Conservation (phyloP, 2,797 vertebrate species). For the Eulemur coronatus region DNA sequence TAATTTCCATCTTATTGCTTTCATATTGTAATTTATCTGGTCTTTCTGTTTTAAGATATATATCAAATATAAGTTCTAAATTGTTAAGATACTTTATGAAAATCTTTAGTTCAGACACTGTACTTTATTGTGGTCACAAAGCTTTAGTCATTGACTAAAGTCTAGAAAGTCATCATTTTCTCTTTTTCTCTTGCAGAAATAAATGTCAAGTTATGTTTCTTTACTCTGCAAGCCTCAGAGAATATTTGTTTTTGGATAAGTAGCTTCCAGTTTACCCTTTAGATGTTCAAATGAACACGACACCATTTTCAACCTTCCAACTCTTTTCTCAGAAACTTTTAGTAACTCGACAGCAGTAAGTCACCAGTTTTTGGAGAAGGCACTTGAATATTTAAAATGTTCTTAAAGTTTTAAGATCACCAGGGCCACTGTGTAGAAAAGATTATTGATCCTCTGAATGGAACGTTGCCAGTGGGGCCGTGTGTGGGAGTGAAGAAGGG, state of each 20-base stretch:
- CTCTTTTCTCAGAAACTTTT: not conserved
- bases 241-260: conserved; percentile 23
- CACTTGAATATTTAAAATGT: conserved; percentile 19
- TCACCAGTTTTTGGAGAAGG: not conserved
- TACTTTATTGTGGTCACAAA: not conserved
- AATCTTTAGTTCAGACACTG: not conserved
- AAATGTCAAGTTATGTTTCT: conserved; percentile 32
- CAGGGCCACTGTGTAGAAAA: not conserved
- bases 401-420: not conserved
- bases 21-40: not conserved
- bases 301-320: not conserved
- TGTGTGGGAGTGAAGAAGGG: not conserved
- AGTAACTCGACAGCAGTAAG: not conserved
- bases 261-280: conserved; percentile 1
- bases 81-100: conserved; percentile 11
- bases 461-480: not conserved
- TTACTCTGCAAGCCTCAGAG: not conserved
- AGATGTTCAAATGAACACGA: conserved; percentile 39
- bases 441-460: not conserved
- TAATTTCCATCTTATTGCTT: conserved; percentile 17
- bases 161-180: conserved; percentile 21
- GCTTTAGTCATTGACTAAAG: not conserved
- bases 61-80: not conserved
- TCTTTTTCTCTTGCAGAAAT: not conserved
- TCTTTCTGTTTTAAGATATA: not conserved